phyloP scores from a whole-genome alignment of 1,140 invertebrate genomes.

The Hylaeus volcanicus region DNA sequence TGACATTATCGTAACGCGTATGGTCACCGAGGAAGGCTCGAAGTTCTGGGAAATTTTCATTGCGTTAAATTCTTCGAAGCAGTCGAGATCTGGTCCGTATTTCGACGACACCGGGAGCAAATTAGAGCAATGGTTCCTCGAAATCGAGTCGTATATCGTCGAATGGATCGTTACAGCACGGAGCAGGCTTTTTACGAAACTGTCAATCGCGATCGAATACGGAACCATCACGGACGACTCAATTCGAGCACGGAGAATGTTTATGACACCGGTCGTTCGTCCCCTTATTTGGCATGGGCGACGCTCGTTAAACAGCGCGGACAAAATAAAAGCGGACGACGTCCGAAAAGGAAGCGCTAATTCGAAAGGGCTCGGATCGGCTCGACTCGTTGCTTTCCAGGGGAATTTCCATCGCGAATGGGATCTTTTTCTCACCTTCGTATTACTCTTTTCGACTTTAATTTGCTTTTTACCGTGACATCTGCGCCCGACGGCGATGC shows the following conservation, averaged over 20 bases:
- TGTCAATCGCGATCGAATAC: constrained; percentile 51
- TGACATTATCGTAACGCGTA: too few species aligned
- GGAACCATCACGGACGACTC: constrained; percentile 49
- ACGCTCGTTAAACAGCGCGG: constrained; percentile 47
- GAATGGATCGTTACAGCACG: constrained; percentile 16
- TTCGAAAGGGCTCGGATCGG: constrained; percentile 27
- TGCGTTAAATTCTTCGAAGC: neutral
- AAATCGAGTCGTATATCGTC: constrained; percentile 25
- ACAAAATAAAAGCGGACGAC: constrained; percentile 48
- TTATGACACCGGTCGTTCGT: constrained; percentile 44
- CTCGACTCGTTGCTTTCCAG: constrained; percentile 25
- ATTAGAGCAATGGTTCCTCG: constrained; percentile 30
- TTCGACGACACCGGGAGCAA: constrained; percentile 29
- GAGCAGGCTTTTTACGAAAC: constrained; percentile 49
- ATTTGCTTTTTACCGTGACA: constrained; percentile 43
- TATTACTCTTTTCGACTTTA: constrained; percentile 26
- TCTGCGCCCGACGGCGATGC: constrained; percentile 5
- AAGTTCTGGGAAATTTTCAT: neutral
- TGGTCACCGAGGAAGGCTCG: neutral
- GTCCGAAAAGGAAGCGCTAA: constrained; percentile 46
- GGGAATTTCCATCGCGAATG: neutral
- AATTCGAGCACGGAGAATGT: constrained; percentile 55
- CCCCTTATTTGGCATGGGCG: constrained; percentile 51
- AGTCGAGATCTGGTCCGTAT: neutral
- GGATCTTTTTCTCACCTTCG: constrained; percentile 10